Percentiles rank a stretch among this genome's conserved stretches.
Conservation (phyloP, 92 coral and sea anemone genomes). For the Epizoanthus ramosus region DNA sequence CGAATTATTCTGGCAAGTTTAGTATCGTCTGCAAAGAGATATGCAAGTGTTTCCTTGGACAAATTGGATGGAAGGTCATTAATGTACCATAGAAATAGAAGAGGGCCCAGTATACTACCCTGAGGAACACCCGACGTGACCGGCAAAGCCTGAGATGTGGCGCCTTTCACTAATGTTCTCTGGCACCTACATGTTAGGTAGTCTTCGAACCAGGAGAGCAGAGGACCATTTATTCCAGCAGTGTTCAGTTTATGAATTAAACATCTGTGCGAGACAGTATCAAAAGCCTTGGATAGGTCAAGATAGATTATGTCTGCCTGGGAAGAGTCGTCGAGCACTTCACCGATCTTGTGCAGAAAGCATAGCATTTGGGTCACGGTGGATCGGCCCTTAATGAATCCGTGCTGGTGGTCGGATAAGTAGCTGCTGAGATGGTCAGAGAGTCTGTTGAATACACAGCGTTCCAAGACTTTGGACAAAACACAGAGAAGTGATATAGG, state of each 20-base stretch:
- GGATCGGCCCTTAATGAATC: background rate
- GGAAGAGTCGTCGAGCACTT: background rate
- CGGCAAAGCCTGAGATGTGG: conserved; percentile 26
- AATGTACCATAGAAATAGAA: conserved; percentile 35
- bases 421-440: background rate
- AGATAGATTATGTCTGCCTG: background rate
- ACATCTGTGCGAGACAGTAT: background rate
- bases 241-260: background rate
- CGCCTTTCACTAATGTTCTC: conserved; percentile 39
- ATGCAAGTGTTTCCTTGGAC: conserved; percentile 37
- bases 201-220: conserved; percentile 7
- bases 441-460: background rate
- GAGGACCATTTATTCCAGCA: no score
- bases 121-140: conserved; percentile 39
- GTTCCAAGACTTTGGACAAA: no score
- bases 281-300: background rate
- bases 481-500: no score
- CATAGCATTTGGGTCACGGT: background rate
- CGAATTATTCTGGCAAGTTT: conserved; percentile 11
- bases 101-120: conserved; percentile 6
- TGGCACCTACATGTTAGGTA: conserved; percentile 28
- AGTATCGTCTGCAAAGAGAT: conserved; percentile 42
- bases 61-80: conserved; percentile 34
- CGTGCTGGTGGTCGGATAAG: background rate
- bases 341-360: background rate